phyloP scores from a whole-genome alignment of 2,888 invertebrate species.

The Sarcophaga caerulescens region DNA sequence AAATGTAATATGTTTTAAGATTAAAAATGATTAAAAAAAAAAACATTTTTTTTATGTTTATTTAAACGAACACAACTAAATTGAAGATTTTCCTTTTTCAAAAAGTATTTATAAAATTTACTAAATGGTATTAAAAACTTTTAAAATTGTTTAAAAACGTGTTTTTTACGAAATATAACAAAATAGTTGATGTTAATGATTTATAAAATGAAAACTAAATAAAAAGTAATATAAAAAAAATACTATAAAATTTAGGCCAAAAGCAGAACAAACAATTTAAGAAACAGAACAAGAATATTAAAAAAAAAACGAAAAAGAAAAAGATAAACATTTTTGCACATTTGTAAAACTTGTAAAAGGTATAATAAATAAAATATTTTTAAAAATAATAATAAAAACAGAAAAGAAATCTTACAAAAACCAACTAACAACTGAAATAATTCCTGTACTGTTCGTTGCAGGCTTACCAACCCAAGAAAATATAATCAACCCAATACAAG shows the following conservation, averaged over 20 bases:
- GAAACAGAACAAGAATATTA: conserved; percentile 31
- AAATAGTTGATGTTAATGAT: conserved; percentile 34
- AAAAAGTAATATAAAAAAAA: not conserved
- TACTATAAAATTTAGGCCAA: conserved; percentile 41
- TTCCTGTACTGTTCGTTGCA: too few relatives aligned
- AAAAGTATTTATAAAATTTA: conserved; percentile 7
- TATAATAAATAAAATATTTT: conserved; percentile 52
- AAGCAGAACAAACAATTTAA: conserved; percentile 19
- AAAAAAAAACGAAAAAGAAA: too few relatives aligned
- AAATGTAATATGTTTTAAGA: not conserved
- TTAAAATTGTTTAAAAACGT: not conserved
- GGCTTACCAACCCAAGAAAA: too few relatives aligned
- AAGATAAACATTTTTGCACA: conserved; percentile 53
- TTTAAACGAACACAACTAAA: conserved; percentile 6
- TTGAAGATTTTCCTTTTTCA: not conserved
- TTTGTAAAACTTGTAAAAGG: conserved; percentile 61
- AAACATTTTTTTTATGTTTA: not conserved
- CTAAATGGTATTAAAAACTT: conserved; percentile 20
- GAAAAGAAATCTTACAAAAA: conserved; percentile 10
- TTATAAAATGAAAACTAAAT: conserved; percentile 4
- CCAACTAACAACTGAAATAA: not conserved
- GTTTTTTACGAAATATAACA: conserved; percentile 4
- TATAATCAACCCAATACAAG: too few relatives aligned
- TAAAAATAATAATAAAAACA: conserved; percentile 40
- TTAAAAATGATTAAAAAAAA: not conserved